phyloP scores from a whole-genome alignment of 2,113 vertebrate genomes.

The Sinocyclocheilus rhinocerous region DNA sequence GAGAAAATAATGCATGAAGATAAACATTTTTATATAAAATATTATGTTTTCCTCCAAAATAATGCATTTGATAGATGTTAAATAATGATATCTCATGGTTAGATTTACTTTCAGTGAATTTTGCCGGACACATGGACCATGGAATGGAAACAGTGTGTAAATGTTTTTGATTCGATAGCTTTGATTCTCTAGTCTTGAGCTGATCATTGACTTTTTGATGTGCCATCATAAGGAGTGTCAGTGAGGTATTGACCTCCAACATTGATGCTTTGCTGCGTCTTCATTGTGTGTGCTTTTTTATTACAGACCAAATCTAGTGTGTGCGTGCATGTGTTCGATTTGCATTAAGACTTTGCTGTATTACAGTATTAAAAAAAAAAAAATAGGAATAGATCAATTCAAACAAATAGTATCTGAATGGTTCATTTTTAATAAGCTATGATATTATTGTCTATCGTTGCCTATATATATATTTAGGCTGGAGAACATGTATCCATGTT shows the following conservation, averaged over 20 bases:
- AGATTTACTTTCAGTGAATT: neutral
- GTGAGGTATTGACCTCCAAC: constrained; percentile 61
- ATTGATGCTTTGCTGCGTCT: constrained; percentile 63
- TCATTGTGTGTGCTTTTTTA: constrained; percentile 24
- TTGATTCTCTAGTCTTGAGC: constrained; percentile 53
- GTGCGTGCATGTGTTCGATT: neutral
- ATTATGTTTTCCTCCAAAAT: neutral
- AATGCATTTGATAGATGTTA: neutral
- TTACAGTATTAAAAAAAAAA: neutral
- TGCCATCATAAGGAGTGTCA: constrained; percentile 61
- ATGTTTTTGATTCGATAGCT: constrained; percentile 43
- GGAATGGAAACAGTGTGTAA: neutral
- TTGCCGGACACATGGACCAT: neutral
- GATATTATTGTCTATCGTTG: neutral
- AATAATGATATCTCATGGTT: neutral
- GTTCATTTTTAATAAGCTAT: neutral
- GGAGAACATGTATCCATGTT: neutral
- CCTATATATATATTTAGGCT: neutral
- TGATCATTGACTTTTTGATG: constrained; percentile 66
- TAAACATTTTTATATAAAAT: neutral
- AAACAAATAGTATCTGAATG: neutral
- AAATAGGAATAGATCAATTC: neutral
- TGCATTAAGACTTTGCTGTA: neutral
- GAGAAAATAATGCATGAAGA: neutral
- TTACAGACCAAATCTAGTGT: constrained; percentile 3